Percentiles rank a stretch among this genome's conserved stretches.
Evolutionary conservation across 1,140 invertebrate species (phyloP).

Genomic region (Rhyacophila brunnea): DNA sequence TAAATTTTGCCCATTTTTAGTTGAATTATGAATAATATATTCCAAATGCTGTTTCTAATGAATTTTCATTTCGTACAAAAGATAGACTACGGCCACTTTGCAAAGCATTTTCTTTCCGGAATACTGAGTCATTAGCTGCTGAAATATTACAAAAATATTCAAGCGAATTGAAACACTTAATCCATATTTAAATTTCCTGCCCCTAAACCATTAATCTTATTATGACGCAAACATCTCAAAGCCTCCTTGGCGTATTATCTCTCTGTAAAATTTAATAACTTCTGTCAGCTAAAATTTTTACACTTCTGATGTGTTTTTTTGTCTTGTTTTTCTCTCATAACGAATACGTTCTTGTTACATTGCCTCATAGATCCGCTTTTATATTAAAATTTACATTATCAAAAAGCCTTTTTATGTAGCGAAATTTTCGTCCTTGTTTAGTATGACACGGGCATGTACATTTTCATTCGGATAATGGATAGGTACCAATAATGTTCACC

Average conservation of each 20-base stretch:
- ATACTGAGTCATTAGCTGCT: neutral
- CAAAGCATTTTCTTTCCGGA: no score
- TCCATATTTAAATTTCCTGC: slow-evolving; percentile 7
- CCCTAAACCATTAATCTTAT: neutral
- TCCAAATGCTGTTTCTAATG: no score
- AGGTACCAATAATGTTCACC: no score
- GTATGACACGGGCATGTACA: no score
- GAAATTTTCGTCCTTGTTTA: neutral
- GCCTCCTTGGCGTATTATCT: slow-evolving; percentile 7
- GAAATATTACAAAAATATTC: neutral
- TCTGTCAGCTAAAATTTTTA: slow-evolving; percentile 7
- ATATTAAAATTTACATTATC: slow-evolving; percentile 5
- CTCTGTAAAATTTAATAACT: slow-evolving; percentile 15
- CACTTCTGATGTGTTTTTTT: neutral
- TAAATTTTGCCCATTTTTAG: no score
- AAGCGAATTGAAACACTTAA: slow-evolving; percentile 4
- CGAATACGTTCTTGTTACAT: slow-evolving; percentile 9
- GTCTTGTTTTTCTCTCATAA: neutral
- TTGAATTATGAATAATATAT: no score
- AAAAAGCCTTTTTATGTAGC: neutral
- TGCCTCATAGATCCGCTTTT: slow-evolving; percentile 11
- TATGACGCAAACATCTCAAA: neutral
- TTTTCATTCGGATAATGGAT: no score
- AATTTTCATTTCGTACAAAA: no score
- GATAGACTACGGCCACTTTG: no score